Evolutionary conservation across 2,113 vertebrate species (phyloP), one percentile per base, ranked within the genome.

Genomic region (Odocoileus virginianus): DNA sequence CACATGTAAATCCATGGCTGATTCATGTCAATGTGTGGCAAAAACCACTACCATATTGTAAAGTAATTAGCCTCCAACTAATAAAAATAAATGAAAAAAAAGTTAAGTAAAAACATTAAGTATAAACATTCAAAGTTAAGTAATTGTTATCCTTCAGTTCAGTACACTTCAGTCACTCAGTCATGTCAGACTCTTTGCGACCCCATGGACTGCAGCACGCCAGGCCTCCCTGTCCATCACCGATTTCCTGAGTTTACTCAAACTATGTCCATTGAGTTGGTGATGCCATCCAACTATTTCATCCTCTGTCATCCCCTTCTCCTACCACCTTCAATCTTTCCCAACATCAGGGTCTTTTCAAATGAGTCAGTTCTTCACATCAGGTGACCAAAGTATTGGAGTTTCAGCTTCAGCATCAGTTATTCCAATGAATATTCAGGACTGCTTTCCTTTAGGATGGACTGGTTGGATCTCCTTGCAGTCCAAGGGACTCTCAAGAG

Each of bases 171-270:
- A 67, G 7, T n/a, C 7, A 9, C 4, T 67, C 33, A 67, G 33
- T n/a, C 1, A 2, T n/a, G 61, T n/a, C 33, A 4, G 16, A n/a
- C 8, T n/a, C 33, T n/a, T 19, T n/a, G 61, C 4, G 2, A 67
- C 7, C 7, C 1, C 61, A n/a, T 67, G 61, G 8, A 67, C 8
- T 9, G 2, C 33, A 67, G 16, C 33, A 67, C 0, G 1, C 33
- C 61, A 67, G 33, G 61, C 33, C 3, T 67, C 30, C 7, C 3
- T 64, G 7, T n/a, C 61, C 16, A 64, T 17, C 33, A 64, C 61
- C 2, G 0, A 64, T 4, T 17, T 33, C 33, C 16, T 9, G 15
- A 64, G 7, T 64, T n/a, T 9, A 64, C 33, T 9, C 33, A n/a
- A 15, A 64, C 30, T 9, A 17, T 5, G 16, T 67, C 33, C 61